phyloP scores from a whole-genome alignment of 2,113 vertebrate genomes.

The Lasiurus borealis region DNA sequence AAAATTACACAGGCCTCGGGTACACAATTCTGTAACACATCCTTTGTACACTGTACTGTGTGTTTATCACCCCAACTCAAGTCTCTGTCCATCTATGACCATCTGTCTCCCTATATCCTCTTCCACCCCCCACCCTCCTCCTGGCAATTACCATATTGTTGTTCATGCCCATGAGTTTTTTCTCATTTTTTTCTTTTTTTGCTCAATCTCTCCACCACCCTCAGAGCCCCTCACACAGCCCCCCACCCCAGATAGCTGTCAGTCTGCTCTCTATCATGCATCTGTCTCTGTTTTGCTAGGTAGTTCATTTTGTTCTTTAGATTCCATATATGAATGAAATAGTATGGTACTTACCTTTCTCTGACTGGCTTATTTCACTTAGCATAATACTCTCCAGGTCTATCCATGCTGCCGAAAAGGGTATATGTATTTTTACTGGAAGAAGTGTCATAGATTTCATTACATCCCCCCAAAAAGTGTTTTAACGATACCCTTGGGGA shows the following conservation, averaged over 20 bases:
- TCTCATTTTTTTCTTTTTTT: background rate
- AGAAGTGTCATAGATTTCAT: background rate
- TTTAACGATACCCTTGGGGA: background rate
- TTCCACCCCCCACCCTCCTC: no score
- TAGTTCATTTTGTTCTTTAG: background rate
- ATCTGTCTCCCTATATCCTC: background rate
- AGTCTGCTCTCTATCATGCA: no score
- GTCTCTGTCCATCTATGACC: background rate
- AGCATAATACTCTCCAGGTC: background rate
- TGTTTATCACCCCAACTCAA: background rate
- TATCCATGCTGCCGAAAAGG: no score
- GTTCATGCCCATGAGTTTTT: no score
- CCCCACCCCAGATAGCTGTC: no score
- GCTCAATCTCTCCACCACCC: no score
- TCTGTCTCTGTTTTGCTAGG: background rate
- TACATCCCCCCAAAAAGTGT: background rate
- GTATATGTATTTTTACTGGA: background rate
- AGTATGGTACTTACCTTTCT: background rate
- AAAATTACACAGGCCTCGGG: no score
- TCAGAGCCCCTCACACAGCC: no score
- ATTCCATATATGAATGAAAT: background rate
- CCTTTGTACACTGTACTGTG: no score
- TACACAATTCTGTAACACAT: no score
- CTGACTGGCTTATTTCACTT: background rate
- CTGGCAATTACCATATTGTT: no score